phyloP scores from a whole-genome alignment of 2,113 vertebrate species.

The Atlantisia rogersi region DNA sequence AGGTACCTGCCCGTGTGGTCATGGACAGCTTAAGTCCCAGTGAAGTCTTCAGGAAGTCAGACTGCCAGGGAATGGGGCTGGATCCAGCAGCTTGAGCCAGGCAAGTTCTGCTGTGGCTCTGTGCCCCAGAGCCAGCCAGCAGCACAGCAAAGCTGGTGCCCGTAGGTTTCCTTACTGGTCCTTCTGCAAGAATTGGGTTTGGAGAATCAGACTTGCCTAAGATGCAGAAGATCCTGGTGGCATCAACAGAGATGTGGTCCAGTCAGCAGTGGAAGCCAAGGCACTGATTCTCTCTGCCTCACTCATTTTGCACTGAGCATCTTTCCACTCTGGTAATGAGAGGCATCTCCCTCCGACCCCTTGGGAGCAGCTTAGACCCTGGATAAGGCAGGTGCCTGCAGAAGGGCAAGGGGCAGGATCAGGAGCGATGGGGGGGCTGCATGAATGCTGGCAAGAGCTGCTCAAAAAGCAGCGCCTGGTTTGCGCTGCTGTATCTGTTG shows the following conservation, averaged over 20 bases:
- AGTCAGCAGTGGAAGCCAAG: background rate
- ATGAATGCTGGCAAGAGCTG: background rate
- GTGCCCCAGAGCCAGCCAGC: background rate
- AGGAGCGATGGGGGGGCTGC: background rate
- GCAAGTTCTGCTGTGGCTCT: background rate
- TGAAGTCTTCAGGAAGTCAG: background rate
- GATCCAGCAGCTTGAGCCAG: accelerated
- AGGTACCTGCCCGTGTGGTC: background rate
- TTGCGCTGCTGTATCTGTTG: background rate
- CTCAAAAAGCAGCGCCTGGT: background rate
- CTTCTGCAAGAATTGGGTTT: background rate
- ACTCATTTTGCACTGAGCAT: background rate
- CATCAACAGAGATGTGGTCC: background rate
- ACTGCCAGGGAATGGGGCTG: accelerated
- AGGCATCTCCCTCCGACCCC: background rate
- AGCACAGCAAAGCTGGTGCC: accelerated
- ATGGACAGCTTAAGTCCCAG: background rate
- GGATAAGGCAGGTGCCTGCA: background rate
- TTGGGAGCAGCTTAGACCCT: background rate
- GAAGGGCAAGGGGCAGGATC: background rate
- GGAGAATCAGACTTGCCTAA: background rate
- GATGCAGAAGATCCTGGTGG: background rate
- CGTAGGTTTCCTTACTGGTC: background rate
- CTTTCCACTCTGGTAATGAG: background rate
- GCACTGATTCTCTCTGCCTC: background rate